phyloP scores from a whole-genome alignment of 2,888 invertebrate species.

The Cantharis flavilabris region DNA sequence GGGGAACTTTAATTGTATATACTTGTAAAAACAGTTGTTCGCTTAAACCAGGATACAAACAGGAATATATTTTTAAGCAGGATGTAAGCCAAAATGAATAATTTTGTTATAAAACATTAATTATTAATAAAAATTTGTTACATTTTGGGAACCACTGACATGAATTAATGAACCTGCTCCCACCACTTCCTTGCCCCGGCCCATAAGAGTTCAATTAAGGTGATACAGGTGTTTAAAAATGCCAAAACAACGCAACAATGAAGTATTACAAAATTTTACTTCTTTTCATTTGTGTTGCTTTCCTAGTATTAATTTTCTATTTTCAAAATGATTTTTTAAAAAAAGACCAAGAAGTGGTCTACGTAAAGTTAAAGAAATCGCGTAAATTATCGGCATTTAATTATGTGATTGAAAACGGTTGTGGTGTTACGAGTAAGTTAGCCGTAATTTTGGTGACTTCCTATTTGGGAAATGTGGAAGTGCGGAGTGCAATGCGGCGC shows the following conservation, averaged over 20 bases:
- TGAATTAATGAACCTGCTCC: neutral
- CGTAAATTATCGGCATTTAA: neutral
- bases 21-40: slow-evolving; percentile 78
- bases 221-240: neutral
- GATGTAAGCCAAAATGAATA: slow-evolving; percentile 61
- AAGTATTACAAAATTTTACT: neutral
- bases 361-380: neutral
- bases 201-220: neutral
- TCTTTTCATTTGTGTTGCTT: neutral
- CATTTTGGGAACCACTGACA: neutral
- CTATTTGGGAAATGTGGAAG: slow-evolving; percentile 72
- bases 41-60: slow-evolving; percentile 65
- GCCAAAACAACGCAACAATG: neutral
- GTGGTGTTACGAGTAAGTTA: slow-evolving; percentile 13
- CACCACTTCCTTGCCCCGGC: neutral
- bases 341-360: neutral
- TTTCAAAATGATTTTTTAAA: neutral
- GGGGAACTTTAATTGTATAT: slow-evolving; percentile 86
- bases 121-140: neutral
- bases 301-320: neutral
- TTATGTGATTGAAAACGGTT: neutral
- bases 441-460: slow-evolving; percentile 71
- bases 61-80: slow-evolving; percentile 85
- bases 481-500: slow-evolving; percentile 71
- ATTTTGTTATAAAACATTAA: neutral